Conservation (phyloP, 2,797 vertebrate species). For the Ptychadena robeensis region DNA sequence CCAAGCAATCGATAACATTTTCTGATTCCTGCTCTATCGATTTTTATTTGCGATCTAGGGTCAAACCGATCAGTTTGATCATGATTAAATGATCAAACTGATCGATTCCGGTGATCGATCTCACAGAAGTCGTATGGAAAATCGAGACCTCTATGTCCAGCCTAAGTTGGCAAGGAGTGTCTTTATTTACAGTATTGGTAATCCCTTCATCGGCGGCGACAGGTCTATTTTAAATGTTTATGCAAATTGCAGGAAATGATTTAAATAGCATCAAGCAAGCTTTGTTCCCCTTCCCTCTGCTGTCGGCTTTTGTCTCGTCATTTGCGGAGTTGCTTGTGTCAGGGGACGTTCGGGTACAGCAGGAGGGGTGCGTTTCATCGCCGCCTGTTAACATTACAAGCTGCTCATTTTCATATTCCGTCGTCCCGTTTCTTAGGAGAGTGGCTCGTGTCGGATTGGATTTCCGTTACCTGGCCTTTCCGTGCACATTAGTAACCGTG, state of each 20-base stretch:
- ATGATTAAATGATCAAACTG: too few species aligned
- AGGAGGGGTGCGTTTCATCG: constrained; percentile 37
- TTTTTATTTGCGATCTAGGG: too few species aligned
- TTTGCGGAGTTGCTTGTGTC: neutral
- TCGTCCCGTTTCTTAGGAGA: constrained; percentile 6
- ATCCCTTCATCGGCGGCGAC: neutral
- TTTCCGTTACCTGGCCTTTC: constrained; percentile 20
- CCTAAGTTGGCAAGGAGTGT: neutral
- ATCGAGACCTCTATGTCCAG: too few species aligned
- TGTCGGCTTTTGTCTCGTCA: constrained; percentile 32
- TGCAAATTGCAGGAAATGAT: constrained; percentile 17
- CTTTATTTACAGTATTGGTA: neutral
- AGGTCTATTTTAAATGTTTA: neutral
- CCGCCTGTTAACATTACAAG: constrained; percentile 28
- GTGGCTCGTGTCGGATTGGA: neutral
- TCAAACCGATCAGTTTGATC: too few species aligned
- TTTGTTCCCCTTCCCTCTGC: neutral
- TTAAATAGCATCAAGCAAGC: constrained; percentile 10
- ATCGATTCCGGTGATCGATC: too few species aligned
- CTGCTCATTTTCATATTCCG: constrained; percentile 23
- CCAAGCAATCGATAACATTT: too few species aligned
- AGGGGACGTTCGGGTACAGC: constrained; percentile 27
- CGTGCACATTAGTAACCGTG: neutral
- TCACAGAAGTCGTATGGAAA: too few species aligned
- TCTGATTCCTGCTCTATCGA: too few species aligned